Evolutionary conservation across 2,888 invertebrate species (phyloP), one percentile per base, ranked within the genome.

Genomic region (Elegia similella): DNA sequence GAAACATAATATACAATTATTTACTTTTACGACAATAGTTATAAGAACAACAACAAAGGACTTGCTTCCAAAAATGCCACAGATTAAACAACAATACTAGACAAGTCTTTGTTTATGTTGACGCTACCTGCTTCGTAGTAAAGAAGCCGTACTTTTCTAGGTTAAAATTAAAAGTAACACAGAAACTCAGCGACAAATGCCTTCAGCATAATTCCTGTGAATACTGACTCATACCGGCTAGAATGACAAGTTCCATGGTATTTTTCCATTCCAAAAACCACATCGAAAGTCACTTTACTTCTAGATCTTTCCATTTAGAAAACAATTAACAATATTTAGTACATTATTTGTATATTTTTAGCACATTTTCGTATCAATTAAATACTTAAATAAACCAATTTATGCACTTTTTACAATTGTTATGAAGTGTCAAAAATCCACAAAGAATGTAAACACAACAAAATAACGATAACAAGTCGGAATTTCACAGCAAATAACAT

Each of bases 141-240:
- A 13, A 47, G 47, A 47, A 50, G 50, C 50, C 50, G 16, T 50
- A 50, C 17, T n/a, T 5, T 32, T 17, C 17, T 38, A 50, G 38
- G 50, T 50, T 50, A 50, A 32, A 50, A 50, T 50, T 50, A 50
- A 17, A 50, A 38, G 48, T 50, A 34, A 17, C 16, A 50, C 50
- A 50, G 50, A 38, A 48, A 50, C 50, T 34, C 16, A 50, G 38
- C 12, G 34, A 50, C 50, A 34, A 34, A 50, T 50, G 12, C 38
- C 34, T 34, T 17, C 50, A 7, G 12, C 50, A 50, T 17, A 34
- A 38, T 50, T 50, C 50, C 50, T 50, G 50, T 17, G 34, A 50
- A 50, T 15, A 50, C 50, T 50, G 50, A 50, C 50, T 50, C 50
- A 50, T 17, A 50, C 38, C 16, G 34, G 34, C 7, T 12, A 16